Base-by-base conservation (phyloP, 2,888 invertebrate genomes). In the Melieria picta region DNA sequence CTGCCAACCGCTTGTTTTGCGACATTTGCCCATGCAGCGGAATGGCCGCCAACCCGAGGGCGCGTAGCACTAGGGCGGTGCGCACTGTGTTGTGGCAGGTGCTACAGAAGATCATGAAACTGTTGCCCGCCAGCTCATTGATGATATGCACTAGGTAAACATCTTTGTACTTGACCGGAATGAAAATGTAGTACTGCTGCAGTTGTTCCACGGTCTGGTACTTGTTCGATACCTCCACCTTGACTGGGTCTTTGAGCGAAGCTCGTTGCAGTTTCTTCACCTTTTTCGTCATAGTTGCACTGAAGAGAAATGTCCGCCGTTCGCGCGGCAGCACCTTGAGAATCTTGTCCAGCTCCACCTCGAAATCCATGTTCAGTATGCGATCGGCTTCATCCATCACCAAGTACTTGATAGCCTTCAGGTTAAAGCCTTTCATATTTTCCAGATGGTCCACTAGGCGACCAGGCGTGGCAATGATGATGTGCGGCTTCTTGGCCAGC, bases 361-460 rank as follows among this genome's bases (percentile, higher is more conserved):
- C 99, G 84, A 99, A 99, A 84, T 99, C 99, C 97, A 98, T 97
- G 85, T 99, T 99, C 4, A 99, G 89, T 78, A 99, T 99, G 77
- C 99, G 91, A 87, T 99, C 99, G 0, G 99, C 99, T 90, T 99
- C 99, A 80, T 99, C 99, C 97, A 99, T 97, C 0, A 99, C 96
- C 87, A 98, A 88, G 86, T 91, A 97, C 86, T 98, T 97, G 0
- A 98, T 88, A 1, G 95, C 91, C 79, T 93, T 92, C 47, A 98
- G 88, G 87, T 93, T 96, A 84, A 99, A 99, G 42, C 99, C 99
- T 87, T 98, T 99, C 0, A 99, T 98, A 83, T 99, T 98, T 86
- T 98, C 96, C 65, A 99, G 89, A 87, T 99, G 99, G 87, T 99
- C 98, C 0, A 98, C 93, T 62, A 99, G 88, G 76, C 99, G 89